Evolutionary conservation across 2,888 invertebrate species (phyloP), one percentile per base, ranked within the genome.

Genomic region (Digitonthophagus gazella): DNA sequence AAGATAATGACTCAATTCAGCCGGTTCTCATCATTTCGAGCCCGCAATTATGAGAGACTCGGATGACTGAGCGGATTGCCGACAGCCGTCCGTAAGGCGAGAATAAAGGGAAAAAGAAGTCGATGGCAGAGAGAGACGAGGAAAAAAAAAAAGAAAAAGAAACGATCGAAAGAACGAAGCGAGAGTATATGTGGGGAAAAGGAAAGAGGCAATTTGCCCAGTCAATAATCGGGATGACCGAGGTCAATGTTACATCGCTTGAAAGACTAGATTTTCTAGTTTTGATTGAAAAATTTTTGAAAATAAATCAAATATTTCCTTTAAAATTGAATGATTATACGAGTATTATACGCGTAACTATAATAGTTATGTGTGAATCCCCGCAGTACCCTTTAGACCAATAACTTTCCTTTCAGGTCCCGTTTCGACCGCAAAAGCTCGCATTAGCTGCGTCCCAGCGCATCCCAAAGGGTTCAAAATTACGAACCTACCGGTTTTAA

Each of bases 1-100:
- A 28, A 20, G 20, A 15, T 67, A 67, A 64, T 63, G 67, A 54
- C 67, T 64, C 67, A 63, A 67, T 63, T 15, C 63, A 63, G 28
- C 28, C 15, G 58, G 58, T 58, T 15, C 67, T 22, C 58, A 58
- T 61, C 61, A 61, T 55, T 65, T 54, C 55, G 55, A 65, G 55
- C 28, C 65, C 19, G 65, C 44, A 65, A 65, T 65, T 65, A 65
- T 65, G 28, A 44, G 28, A 44, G 28, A 8, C 28, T 44, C 28
- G 28, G 28, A 44, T 44, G 28, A 44, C 19, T 18, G 58, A 15
- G 19, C 58, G 58, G 19, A 15, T 15, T 16, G 19, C 19, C 11
- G 58, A 16, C 19, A 15, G 15, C 15, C 58, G 58, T 44, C 28
- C 28, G 6, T 44, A 44, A 58, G 58, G 15, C 18, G 18, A 58